Percentiles rank a stretch among this genome's conserved stretches.
These are phyloP conservation scores for Trachymyrmex septentrionalis DNA, from an alignment of 1,140 invertebrate species.

Conservation along the genomic window DNA sequence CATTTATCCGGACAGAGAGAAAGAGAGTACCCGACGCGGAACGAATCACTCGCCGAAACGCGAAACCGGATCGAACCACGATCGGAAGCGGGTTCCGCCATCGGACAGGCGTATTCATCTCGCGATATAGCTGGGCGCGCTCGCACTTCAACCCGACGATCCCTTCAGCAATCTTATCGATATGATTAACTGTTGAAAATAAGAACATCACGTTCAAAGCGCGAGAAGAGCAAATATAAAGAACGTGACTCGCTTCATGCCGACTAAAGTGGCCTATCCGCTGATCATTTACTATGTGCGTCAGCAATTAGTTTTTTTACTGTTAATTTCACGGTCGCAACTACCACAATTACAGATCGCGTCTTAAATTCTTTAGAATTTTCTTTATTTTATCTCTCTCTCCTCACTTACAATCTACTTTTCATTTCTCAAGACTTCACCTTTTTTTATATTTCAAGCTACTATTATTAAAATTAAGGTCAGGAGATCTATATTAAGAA, in stretches of 20 bases:
- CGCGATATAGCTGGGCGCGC: background rate
- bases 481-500: background rate
- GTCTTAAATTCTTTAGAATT: conserved; percentile 19
- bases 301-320: conserved; percentile 31
- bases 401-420: background rate
- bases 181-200: conserved; percentile 22
- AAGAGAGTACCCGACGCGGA: conserved; percentile 51
- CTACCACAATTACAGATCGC: background rate
- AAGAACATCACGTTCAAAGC: conserved; percentile 2
- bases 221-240: conserved; percentile 4
- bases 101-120: background rate
- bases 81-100: conserved; percentile 6
- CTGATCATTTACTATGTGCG: conserved; percentile 32
- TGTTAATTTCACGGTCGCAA: conserved; percentile 37
- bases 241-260: conserved; percentile 16
- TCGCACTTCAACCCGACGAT: background rate
- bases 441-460: no score
- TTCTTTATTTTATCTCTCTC: background rate
- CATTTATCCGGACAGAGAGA: conserved; percentile 65
- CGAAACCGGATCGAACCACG: conserved; percentile 25
- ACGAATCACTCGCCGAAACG: conserved; percentile 73
- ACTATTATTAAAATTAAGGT: conserved; percentile 18
- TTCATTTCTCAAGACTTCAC: background rate
- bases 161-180: conserved; percentile 14
- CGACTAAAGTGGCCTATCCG: conserved; percentile 35